Base-by-base conservation (phyloP, 1,140 invertebrate species). In the Hesperophylax magnus region DNA sequence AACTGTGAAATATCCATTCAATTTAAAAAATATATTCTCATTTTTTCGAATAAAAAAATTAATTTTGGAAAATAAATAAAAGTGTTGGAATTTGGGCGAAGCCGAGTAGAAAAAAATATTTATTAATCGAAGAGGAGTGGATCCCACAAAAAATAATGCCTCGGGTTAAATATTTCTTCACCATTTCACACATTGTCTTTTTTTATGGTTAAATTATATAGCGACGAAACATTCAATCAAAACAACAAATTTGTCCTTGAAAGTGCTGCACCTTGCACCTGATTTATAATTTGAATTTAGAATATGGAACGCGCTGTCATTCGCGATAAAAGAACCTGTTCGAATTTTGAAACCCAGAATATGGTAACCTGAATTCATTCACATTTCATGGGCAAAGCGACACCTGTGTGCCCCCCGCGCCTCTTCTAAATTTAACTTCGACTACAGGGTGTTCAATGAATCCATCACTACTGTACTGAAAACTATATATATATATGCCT, bases 361-460 rank as follows among this genome's bases (percentile, higher is more conserved):
- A 75, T 75, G 71, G 52, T 24, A 56, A 56, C 31, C 11, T 22
- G 71, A 58, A 54, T 58, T 75, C 71, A 74, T 74, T 74, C 71
- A 74, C 24, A 74, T 27, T 52, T 69, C 65, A 71, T 22, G 67
- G 18, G 67, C 67, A 71, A 8, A 31, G 39, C n/a, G 67, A 71
- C 67, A 71, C 67, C n/a, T 71, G 67, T 53, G 39, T 8, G 20
- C 67, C 39, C n/a, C 34, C 9, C 20, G 56, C 11, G 11, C n/a
- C 63, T 17, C 63, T 31, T 67, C 63, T 31, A 24, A 17, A 31
- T 58, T 58, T 18, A 18, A 58, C 20, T 58, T 18, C n/a, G n/a
- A 58, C 56, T 58, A n/a, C 20, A 58, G n/a, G n/a, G 20, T 4
- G n/a, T 58, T n/a, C 20, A 8, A 8, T 58, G 6, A 18, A 18